phyloP scores from a whole-genome alignment of 2,113 vertebrate genomes.

The Cephalopholis sonnerati region DNA sequence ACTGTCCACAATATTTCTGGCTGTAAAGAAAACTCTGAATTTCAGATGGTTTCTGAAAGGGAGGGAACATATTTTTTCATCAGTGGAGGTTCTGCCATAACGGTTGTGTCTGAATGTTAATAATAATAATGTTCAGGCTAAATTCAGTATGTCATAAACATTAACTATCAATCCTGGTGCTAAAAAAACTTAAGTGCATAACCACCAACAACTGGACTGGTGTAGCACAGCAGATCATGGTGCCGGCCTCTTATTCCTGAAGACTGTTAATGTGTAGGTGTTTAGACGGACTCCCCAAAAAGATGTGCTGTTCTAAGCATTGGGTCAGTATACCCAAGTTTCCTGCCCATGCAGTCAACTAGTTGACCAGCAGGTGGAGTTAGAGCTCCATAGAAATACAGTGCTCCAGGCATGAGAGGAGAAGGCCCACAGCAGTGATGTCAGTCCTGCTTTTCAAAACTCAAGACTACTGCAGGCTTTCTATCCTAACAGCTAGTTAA shows the following conservation, averaged over 20 bases:
- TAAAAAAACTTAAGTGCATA: too few species aligned
- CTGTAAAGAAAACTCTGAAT: too few species aligned
- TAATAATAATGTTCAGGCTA: not conserved
- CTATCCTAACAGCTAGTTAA: not conserved
- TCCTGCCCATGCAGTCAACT: slow-evolving; percentile 27
- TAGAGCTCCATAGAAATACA: slow-evolving; percentile 28
- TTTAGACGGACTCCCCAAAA: not conserved
- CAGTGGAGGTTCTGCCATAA: too few species aligned
- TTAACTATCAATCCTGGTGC: too few species aligned
- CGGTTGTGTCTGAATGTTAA: too few species aligned
- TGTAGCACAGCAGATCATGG: not conserved
- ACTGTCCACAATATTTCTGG: too few species aligned
- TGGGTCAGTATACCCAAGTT: not conserved
- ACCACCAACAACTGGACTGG: not conserved
- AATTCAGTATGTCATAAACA: not conserved
- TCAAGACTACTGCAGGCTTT: not conserved
- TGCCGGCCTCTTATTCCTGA: not conserved
- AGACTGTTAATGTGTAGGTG: not conserved
- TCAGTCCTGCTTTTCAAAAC: slow-evolving; percentile 3
- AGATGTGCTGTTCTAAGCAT: not conserved
- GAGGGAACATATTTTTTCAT: too few species aligned
- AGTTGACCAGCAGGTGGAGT: slow-evolving; percentile 72
- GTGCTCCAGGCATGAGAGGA: not conserved
- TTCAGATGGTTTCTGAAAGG: too few species aligned
- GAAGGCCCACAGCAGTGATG: not conserved